Evolutionary conservation across 2,797 vertebrate genomes (phyloP).

Genomic region (Mallotus villosus): DNA sequence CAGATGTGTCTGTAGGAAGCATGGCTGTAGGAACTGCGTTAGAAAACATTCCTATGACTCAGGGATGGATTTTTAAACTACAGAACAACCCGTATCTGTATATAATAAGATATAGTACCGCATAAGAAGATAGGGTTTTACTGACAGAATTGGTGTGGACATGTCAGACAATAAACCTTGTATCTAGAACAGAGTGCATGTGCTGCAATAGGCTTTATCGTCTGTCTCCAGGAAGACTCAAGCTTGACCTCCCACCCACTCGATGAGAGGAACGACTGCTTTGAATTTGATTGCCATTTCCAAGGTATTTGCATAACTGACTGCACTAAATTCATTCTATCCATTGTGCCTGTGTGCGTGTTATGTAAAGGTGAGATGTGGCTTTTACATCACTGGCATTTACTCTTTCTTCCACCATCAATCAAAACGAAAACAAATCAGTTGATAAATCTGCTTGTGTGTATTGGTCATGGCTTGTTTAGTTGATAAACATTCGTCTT

Average conservation of each 20-base stretch:
- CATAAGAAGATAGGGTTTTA: not conserved
- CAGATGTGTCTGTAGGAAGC: constrained; percentile 30
- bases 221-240: constrained; percentile 30
- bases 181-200: not conserved
- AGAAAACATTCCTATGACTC: constrained; percentile 44
- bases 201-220: constrained; percentile 7
- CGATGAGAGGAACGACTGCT: not conserved
- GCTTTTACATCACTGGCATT: not conserved
- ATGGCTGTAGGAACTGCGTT: constrained; percentile 3
- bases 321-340: constrained; percentile 5
- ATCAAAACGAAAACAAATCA: not conserved
- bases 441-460: too few relatives aligned
- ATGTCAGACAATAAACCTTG: constrained; percentile 2
- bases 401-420: not conserved
- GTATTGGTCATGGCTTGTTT: too few relatives aligned
- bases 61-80: not conserved
- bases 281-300: constrained; percentile 29
- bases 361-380: constrained; percentile 20
- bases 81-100: not conserved
- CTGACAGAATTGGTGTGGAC: not conserved
- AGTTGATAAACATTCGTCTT: too few relatives aligned
- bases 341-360: not conserved
- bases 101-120: not conserved
- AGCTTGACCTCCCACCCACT: constrained; percentile 3
- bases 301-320: constrained; percentile 36